Evolutionary conservation across 2,888 invertebrate species (phyloP).

Genomic region (Drosophila stalkeri): DNA sequence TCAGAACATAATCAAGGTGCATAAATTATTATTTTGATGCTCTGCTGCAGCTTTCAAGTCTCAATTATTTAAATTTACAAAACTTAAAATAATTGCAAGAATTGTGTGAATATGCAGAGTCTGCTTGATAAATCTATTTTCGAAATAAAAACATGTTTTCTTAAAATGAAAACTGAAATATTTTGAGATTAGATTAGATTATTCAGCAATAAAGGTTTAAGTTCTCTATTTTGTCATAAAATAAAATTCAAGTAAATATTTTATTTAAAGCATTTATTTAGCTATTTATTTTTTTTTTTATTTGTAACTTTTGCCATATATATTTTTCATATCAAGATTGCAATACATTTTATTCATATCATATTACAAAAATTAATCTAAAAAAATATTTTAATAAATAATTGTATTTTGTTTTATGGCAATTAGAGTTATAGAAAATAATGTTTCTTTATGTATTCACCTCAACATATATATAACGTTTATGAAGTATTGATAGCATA

Average conservation of each 20-base stretch:
- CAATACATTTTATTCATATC: too few relatives aligned
- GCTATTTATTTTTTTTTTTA: too few relatives aligned
- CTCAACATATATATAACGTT: not conserved
- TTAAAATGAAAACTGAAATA: not conserved
- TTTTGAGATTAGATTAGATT: not conserved
- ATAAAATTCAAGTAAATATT: not conserved
- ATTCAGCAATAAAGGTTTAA: not conserved
- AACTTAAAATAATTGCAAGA: not conserved
- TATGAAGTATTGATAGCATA: too few relatives aligned
- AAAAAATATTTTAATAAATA: too few relatives aligned
- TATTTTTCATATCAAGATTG: too few relatives aligned
- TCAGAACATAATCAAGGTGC: conserved; percentile 16
- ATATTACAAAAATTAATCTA: too few relatives aligned
- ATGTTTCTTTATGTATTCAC: not conserved
- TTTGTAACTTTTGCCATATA: too few relatives aligned
- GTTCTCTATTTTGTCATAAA: not conserved
- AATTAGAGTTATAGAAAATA: not conserved
- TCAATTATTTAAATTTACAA: conserved; percentile 7
- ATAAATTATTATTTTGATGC: conserved; percentile 21
- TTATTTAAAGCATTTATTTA: not conserved
- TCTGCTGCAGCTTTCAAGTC: not conserved
- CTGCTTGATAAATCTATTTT: not conserved
- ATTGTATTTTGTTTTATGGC: not conserved
- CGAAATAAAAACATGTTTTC: not conserved
- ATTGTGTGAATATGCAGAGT: not conserved